Conservation (phyloP, 2,888 invertebrate genomes). For the Hipparchia sbordonii region DNA sequence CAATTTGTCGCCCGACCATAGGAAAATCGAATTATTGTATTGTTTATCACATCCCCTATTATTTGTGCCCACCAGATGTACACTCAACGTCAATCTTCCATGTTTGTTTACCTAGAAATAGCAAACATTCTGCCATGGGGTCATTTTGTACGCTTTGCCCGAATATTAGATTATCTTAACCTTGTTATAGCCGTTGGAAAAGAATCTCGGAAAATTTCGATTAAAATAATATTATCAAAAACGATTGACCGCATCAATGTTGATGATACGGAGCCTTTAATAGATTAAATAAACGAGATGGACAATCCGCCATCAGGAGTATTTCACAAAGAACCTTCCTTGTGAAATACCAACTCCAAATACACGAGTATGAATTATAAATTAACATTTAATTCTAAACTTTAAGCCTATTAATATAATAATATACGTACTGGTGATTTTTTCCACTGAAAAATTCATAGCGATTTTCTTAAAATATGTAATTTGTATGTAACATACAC, state of each 20-base stretch:
- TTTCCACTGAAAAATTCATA: background rate
- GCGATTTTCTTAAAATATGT: no score
- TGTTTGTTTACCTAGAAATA: conserved; percentile 80
- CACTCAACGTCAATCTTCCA: conserved; percentile 77
- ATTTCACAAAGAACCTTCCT: no score
- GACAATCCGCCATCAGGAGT: no score
- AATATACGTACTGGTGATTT: background rate
- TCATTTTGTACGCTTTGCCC: conserved; percentile 67
- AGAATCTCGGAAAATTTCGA: conserved; percentile 34
- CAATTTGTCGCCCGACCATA: conserved; percentile 69
- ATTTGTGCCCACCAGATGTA: conserved; percentile 81
- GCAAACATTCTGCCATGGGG: conserved; percentile 74
- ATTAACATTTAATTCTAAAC: no score
- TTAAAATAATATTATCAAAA: conserved; percentile 9
- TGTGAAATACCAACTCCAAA: no score
- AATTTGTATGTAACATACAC: background rate
- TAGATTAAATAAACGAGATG: no score
- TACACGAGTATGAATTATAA: no score
- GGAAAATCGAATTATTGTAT: conserved; percentile 75
- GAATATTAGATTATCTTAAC: conserved; percentile 75
- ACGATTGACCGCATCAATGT: background rate
- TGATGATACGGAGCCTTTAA: no score
- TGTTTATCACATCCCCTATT: conserved; percentile 75
- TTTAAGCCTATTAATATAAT: background rate
- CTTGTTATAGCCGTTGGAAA: conserved; percentile 48